Evolutionary conservation across 2,888 invertebrate genomes (phyloP), one percentile per base, ranked within the genome.

Genomic region (Mellilla xanthometata): DNA sequence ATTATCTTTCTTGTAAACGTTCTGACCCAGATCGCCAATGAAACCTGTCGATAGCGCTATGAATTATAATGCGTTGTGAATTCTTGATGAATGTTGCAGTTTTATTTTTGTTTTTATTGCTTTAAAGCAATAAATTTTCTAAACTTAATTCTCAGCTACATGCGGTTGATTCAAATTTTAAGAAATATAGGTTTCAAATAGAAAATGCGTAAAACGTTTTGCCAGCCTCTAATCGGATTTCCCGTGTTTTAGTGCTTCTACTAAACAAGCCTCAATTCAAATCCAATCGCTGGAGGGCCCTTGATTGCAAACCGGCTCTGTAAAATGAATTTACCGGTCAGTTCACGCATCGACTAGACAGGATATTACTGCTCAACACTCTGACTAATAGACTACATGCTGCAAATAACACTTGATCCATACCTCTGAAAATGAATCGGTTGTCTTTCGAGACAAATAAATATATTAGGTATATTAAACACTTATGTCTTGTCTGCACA

Each of bases 111-210:
- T 24, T 24, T 23, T 28, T 5, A 28, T 5, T 28, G 11, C 11
- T 28, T 11, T 13, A 27, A 26, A 12, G 13, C n/a, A n/a, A n/a
- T n/a, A n/a, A n/a, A n/a, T n/a, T n/a, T n/a, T n/a, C n/a, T n/a
- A n/a, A n/a, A n/a, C n/a, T n/a, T n/a, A n/a, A n/a, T n/a, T 5
- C 8, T 7, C 2, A 24, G 24, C 4, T 19, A n/a, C 15, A 19
- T 19, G 6, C 15, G 3, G 15, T 24, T 24, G 8, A 24, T 24
- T 8, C 59, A 62, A 66, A 66, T 61, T 73, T 76, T 72, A 63
- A 68, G 75, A 76, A 67, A 65, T 65, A 75, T 76, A 69, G 69
- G 65, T 76, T 72, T 66, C 60, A 62, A 66, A 66, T 61, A 59
- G 53, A 66, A 70, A 67, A 69, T 69, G 72, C 62, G 56, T 65